Conservation (phyloP, 1,140 invertebrate genomes). For the Drosophila virilis region DNA sequence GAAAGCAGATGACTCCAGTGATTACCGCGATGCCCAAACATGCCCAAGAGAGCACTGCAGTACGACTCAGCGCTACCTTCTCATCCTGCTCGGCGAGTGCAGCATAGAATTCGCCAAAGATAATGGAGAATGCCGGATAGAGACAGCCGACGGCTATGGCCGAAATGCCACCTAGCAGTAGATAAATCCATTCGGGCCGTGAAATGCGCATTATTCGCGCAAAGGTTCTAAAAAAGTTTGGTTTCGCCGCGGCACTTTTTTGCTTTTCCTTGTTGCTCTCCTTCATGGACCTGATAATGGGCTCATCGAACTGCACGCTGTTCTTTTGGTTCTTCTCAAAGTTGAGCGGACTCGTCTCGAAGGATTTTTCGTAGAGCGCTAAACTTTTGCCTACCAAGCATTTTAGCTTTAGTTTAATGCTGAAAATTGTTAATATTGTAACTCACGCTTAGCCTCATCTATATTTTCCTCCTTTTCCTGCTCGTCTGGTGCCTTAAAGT, state of each 20-base stretch:
- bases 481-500: slow-evolving; percentile 71
- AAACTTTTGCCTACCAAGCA: slow-evolving; percentile 62
- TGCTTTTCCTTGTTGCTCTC: slow-evolving; percentile 46
- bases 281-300: slow-evolving; percentile 45
- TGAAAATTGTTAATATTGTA: background rate
- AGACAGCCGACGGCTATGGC: slow-evolving; percentile 90
- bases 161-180: slow-evolving; percentile 89
- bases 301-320: slow-evolving; percentile 76
- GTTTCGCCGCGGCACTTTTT: slow-evolving; percentile 21
- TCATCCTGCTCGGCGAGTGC: slow-evolving; percentile 86
- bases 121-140: slow-evolving; percentile 92
- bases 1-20: slow-evolving; percentile 88
- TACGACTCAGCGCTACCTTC: slow-evolving; percentile 86
- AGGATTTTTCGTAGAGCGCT: slow-evolving; percentile 75
- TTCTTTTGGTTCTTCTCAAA: slow-evolving; percentile 78
- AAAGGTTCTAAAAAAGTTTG: slow-evolving; percentile 78
- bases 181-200: slow-evolving; percentile 90
- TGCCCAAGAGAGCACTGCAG: slow-evolving; percentile 88
- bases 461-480: slow-evolving; percentile 53
- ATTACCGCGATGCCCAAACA: slow-evolving; percentile 90
- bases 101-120: slow-evolving; percentile 93
- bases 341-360: slow-evolving; percentile 78
- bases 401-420: background rate
- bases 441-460: slow-evolving; percentile 68
- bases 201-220: slow-evolving; percentile 89